These are phyloP conservation scores for Semicossyphus pulcher DNA, from an alignment of 2,113 vertebrate species.

Conservation along the genomic window DNA sequence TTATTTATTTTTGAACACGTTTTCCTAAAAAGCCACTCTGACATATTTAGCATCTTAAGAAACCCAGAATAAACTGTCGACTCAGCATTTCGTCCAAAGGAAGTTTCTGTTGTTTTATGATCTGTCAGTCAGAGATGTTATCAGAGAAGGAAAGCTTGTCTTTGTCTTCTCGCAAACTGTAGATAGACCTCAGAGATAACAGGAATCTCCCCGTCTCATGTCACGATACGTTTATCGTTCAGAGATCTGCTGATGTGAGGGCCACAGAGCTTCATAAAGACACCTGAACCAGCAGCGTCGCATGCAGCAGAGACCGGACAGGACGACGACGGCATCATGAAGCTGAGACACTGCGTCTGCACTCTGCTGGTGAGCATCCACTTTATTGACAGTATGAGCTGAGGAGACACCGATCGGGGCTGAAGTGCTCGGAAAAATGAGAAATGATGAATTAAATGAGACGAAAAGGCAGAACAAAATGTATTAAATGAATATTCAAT, in stretches of 20 bases:
- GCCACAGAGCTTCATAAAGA: slow-evolving; percentile 20
- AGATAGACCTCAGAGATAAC: slow-evolving; percentile 35
- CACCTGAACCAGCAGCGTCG: not conserved
- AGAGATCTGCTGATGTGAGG: slow-evolving; percentile 3
- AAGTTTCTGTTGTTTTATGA: not conserved
- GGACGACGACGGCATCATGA: slow-evolving; percentile 13
- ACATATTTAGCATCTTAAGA: not conserved
- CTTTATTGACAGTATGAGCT: not conserved
- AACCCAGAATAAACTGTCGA: not conserved
- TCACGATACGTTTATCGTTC: not conserved
- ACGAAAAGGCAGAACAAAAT: too few relatives aligned
- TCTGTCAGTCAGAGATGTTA: slow-evolving; percentile 41
- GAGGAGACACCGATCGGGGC: too few relatives aligned
- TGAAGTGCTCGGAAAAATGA: too few relatives aligned
- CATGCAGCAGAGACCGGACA: slow-evolving; percentile 1
- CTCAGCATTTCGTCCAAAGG: not conserved
- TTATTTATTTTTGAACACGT: too few relatives aligned
- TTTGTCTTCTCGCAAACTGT: too few relatives aligned
- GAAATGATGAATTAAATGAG: too few relatives aligned
- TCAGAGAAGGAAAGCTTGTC: slow-evolving; percentile 17
- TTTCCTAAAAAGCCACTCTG: too few relatives aligned
- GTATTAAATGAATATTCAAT: too few relatives aligned
- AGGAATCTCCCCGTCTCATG: slow-evolving; percentile 32
- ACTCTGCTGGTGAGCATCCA: slow-evolving; percentile 60
- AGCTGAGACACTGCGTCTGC: not conserved